phyloP scores from a whole-genome alignment of 2,113 vertebrate species.

The Saccopteryx bilineata region DNA sequence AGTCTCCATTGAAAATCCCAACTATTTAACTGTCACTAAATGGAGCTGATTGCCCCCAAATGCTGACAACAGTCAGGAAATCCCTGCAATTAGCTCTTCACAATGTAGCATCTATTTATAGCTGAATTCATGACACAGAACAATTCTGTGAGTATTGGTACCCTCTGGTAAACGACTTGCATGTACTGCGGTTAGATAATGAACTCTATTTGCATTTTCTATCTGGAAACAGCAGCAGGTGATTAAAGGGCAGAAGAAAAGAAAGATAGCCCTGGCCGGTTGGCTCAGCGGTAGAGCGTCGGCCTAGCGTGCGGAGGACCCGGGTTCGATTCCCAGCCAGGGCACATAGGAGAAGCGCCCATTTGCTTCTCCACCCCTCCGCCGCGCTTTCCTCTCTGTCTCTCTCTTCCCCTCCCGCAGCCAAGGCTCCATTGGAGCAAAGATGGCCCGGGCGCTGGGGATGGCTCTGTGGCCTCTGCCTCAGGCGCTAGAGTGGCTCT shows the following conservation, averaged over 20 bases:
- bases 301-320: no score
- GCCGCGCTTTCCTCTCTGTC: no score
- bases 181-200: neutral
- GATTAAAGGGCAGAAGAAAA: slow-evolving; percentile 57
- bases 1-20: neutral
- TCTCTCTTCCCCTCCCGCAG: no score
- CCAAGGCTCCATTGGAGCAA: no score
- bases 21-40: neutral
- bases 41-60: neutral
- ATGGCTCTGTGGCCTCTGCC: no score
- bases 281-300: rapidly evolving
- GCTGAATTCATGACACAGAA: neutral
- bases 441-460: no score
- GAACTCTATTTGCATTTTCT: slow-evolving; percentile 30
- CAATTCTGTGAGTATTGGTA: neutral
- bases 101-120: neutral
- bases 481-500: no score
- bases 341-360: no score
- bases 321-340: no score
- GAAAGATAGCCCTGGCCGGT: neutral
- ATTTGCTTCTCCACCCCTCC: no score
- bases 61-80: neutral
- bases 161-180: neutral
- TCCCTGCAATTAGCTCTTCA: neutral
- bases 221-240: slow-evolving; percentile 35